These are phyloP conservation scores for Idaea aversata DNA, from an alignment of 2,888 invertebrate species.

Conservation along the genomic window DNA sequence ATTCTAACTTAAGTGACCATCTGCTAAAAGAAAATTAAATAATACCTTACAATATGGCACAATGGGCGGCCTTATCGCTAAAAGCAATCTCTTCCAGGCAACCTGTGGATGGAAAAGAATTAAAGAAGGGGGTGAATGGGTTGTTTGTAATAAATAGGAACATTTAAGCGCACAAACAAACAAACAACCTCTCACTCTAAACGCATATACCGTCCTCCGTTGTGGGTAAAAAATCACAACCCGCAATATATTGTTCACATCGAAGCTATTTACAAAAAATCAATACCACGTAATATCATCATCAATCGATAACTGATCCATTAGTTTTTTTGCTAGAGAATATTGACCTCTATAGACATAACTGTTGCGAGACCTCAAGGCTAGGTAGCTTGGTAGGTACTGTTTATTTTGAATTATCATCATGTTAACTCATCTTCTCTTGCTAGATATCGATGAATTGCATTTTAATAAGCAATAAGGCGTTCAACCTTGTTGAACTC, in stretches of 20 bases:
- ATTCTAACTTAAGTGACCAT: too few species aligned
- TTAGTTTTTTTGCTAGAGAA: slow-evolving; percentile 23
- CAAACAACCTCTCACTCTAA: too few species aligned
- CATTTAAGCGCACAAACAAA: too few species aligned
- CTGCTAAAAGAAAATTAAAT: too few species aligned
- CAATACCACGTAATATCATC: slow-evolving; percentile 11
- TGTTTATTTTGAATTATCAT: slow-evolving; percentile 19
- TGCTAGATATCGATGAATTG: slow-evolving; percentile 6
- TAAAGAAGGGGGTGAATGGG: too few species aligned
- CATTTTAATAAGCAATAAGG: not conserved
- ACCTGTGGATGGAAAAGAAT: too few species aligned
- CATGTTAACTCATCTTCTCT: not conserved
- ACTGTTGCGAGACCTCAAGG: slow-evolving; percentile 29
- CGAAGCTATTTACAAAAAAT: slow-evolving; percentile 13
- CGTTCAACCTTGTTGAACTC: not conserved
- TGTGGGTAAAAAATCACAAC: not conserved
- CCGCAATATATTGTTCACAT: not conserved
- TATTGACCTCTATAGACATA: slow-evolving; percentile 26
- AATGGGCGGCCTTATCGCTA: too few species aligned
- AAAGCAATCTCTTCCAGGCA: too few species aligned
- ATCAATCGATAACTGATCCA: slow-evolving; percentile 19
- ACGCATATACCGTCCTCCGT: too few species aligned
- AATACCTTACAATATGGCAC: too few species aligned
- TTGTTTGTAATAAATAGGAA: too few species aligned
- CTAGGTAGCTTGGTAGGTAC: slow-evolving; percentile 10